phyloP scores from a whole-genome alignment of 2,888 invertebrate species.

The Drosophila neutralis region DNA sequence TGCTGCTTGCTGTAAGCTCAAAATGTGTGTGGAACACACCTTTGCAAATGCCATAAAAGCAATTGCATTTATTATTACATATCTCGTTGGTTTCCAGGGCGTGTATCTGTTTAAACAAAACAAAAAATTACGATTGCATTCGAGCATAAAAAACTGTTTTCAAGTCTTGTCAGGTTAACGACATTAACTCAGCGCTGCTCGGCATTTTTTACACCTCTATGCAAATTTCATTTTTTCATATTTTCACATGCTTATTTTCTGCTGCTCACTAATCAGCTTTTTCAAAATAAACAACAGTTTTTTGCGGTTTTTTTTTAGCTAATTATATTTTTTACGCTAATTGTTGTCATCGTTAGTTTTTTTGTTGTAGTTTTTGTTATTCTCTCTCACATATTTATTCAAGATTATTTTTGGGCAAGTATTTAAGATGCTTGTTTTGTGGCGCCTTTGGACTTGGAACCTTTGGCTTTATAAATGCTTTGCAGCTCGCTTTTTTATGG shows the following conservation, averaged over 20 bases:
- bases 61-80: slow-evolving; percentile 36
- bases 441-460: background rate
- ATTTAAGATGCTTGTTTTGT: slow-evolving; percentile 31
- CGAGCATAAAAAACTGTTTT: slow-evolving; percentile 2
- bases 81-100: slow-evolving; percentile 28
- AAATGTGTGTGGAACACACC: slow-evolving; percentile 32
- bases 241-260: slow-evolving; percentile 3
- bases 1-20: background rate
- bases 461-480: slow-evolving; percentile 9
- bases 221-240: slow-evolving; percentile 15
- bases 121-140: background rate
- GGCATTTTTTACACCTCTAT: slow-evolving; percentile 6
- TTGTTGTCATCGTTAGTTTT: slow-evolving; percentile 35
- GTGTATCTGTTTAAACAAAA: slow-evolving; percentile 13
- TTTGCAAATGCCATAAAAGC: slow-evolving; percentile 19
- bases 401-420: slow-evolving; percentile 57
- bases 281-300: slow-evolving; percentile 32
- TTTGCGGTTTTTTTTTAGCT: slow-evolving; percentile 4
- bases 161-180: slow-evolving; percentile 13
- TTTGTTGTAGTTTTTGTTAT: background rate
- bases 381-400: slow-evolving; percentile 56
- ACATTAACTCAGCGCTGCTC: background rate
- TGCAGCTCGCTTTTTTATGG: background rate
- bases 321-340: slow-evolving; percentile 35
- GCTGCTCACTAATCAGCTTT: slow-evolving; percentile 47